phyloP scores from a whole-genome alignment of 2,888 invertebrate species.

The Syrista parreyssii region DNA sequence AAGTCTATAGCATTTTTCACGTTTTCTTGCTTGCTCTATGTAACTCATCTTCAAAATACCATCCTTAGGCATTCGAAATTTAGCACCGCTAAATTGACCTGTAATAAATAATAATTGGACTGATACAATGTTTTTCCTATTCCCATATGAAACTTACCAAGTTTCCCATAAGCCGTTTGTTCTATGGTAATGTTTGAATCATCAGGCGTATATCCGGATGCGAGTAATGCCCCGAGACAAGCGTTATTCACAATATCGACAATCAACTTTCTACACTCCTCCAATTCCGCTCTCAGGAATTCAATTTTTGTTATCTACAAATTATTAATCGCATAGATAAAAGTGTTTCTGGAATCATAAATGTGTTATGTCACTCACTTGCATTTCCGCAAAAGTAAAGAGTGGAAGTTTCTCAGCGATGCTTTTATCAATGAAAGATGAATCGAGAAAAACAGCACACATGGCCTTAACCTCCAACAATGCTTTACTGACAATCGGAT shows the following conservation, averaged over 20 bases:
- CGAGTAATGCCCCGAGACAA: conserved; percentile 79
- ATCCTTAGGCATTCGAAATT: conserved; percentile 49
- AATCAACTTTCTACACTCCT: conserved; percentile 68
- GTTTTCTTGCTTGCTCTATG: conserved; percentile 87
- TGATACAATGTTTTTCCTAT: neutral
- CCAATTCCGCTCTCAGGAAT: conserved; percentile 60
- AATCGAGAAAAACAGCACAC: conserved; percentile 73
- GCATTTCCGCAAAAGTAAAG: conserved; percentile 78
- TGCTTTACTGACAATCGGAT: conserved; percentile 78
- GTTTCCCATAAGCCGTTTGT: conserved; percentile 53
- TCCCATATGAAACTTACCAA: conserved; percentile 35
- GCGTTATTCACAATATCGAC: conserved; percentile 75
- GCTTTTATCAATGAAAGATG: conserved; percentile 73
- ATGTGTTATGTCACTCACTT: conserved; percentile 64
- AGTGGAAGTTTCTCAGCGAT: conserved; percentile 69
- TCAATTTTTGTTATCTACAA: conserved; percentile 67
- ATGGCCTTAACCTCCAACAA: conserved; percentile 78
- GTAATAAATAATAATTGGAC: neutral
- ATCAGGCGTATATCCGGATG: conserved; percentile 83
- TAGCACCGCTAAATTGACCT: conserved; percentile 41
- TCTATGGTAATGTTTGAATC: conserved; percentile 70
- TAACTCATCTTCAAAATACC: conserved; percentile 79
- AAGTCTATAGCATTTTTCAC: conserved; percentile 82
- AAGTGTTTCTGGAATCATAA: neutral
- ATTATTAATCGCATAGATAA: neutral